Conservation (phyloP, 2,888 invertebrate species). For the Belgica antarctica region DNA sequence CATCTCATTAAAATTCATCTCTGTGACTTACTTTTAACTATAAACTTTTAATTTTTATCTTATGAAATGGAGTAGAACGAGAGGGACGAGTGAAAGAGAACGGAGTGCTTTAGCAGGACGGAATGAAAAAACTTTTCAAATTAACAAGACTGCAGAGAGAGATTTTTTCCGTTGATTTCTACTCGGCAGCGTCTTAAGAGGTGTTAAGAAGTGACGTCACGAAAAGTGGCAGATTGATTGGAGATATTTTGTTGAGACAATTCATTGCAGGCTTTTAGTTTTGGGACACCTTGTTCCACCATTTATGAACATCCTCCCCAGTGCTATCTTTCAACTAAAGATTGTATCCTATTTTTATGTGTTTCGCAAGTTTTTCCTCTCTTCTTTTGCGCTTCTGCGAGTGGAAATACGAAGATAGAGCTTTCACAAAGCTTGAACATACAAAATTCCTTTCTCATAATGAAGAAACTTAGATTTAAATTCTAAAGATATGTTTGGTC, state of each 20-base stretch:
- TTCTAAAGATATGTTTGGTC: slow-evolving; percentile 34
- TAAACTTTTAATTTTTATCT: slow-evolving; percentile 44
- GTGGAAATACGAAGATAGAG: slow-evolving; percentile 12
- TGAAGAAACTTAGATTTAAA: slow-evolving; percentile 43
- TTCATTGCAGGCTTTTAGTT: background rate
- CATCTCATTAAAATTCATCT: slow-evolving; percentile 44
- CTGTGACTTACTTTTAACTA: slow-evolving; percentile 43
- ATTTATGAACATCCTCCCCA: too few species aligned
- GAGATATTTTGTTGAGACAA: too few species aligned
- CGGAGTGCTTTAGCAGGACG: slow-evolving; percentile 28
- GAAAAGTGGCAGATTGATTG: too few species aligned
- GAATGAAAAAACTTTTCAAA: slow-evolving; percentile 44
- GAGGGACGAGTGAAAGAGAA: background rate
- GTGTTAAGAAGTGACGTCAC: too few species aligned
- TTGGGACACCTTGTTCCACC: too few species aligned
- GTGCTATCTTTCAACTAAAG: slow-evolving; percentile 17
- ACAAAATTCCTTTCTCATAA: slow-evolving; percentile 13
- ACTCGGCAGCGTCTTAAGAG: background rate
- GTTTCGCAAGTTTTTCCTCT: slow-evolving; percentile 26
- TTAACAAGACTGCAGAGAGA: slow-evolving; percentile 39
- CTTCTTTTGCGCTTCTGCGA: too few species aligned
- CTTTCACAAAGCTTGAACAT: background rate
- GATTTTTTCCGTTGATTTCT: slow-evolving; percentile 11
- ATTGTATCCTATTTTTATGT: slow-evolving; percentile 16
- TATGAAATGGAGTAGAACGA: background rate